A percentile compares a stretch with the other conserved stretches of the same genome.
These are phyloP conservation scores for Caenorhabditis latens DNA, from an alignment of 1,140 invertebrate species.

Conservation along the genomic window DNA sequence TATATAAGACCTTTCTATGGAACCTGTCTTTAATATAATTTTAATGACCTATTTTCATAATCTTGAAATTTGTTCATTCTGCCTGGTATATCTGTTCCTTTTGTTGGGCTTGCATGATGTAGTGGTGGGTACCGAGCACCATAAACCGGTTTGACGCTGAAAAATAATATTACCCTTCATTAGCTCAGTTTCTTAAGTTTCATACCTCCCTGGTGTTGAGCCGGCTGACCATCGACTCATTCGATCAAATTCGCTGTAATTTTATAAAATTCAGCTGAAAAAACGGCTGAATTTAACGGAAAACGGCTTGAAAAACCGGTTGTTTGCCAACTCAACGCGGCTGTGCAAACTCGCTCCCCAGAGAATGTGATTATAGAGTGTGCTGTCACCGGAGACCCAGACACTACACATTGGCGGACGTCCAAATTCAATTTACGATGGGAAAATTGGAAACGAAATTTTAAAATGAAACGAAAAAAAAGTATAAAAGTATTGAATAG, in stretches of 20 bases:
- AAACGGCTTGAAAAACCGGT: neutral
- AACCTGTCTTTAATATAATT: neutral
- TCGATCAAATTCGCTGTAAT: conserved; percentile 44
- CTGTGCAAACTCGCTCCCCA: conserved; percentile 6
- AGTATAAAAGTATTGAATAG: neutral
- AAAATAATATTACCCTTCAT: neutral
- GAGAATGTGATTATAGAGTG: neutral
- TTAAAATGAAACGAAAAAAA: neutral
- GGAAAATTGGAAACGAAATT: neutral
- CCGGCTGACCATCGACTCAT: conserved; percentile 53
- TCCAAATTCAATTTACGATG: conserved; percentile 43
- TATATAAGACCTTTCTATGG: too few relatives aligned
- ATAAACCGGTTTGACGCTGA: conserved; percentile 59
- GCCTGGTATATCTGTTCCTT: conserved; percentile 12
- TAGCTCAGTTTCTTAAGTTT: neutral
- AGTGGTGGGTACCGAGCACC: conserved; percentile 64
- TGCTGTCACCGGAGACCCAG: neutral
- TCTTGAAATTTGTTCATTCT: conserved; percentile 61
- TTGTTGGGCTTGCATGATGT: conserved; percentile 56
- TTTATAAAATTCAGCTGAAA: conserved; percentile 6
- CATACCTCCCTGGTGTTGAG: conserved; percentile 41
- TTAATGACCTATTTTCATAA: conserved; percentile 63
- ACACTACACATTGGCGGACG: neutral
- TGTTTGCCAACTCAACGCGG: conserved; percentile 37
- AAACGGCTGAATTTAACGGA: neutral